These are phyloP conservation scores for Indicator maculatus DNA, from an alignment of 2,113 vertebrate genomes.

Conservation along the genomic window DNA sequence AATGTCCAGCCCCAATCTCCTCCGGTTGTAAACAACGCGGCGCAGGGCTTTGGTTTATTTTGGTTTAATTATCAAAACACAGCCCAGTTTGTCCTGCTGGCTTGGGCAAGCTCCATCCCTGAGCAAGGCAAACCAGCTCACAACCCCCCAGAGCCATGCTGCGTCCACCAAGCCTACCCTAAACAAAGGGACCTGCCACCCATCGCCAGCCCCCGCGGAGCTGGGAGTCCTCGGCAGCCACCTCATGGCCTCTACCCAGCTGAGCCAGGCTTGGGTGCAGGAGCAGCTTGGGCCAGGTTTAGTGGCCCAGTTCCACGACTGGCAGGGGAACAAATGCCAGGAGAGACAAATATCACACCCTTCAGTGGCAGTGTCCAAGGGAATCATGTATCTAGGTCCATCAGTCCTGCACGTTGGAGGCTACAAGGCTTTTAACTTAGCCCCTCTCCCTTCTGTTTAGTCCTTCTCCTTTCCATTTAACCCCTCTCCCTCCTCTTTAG, in stretches of 20 bases:
- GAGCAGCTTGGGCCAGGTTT: background rate
- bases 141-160: background rate
- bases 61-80: constrained; percentile 44
- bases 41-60: background rate
- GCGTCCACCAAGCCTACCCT: background rate
- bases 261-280: background rate
- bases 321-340: background rate
- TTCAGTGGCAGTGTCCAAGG: background rate
- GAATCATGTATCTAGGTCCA: background rate
- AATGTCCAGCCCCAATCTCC: background rate
- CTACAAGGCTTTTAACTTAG: background rate
- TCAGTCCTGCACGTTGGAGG: background rate
- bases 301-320: background rate
- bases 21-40: background rate
- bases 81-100: constrained; percentile 38
- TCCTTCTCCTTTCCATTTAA: too few relatives aligned
- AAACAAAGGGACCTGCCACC: background rate
- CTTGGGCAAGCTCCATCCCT: background rate
- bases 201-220: background rate
- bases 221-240: background rate
- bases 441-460: too few relatives aligned
- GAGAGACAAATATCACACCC: background rate
- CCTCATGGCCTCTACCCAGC: background rate
- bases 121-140: background rate
- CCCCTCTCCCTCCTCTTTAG: too few relatives aligned